Conservation (phyloP, 1,140 invertebrate genomes). For the Calephelis nemesis region DNA sequence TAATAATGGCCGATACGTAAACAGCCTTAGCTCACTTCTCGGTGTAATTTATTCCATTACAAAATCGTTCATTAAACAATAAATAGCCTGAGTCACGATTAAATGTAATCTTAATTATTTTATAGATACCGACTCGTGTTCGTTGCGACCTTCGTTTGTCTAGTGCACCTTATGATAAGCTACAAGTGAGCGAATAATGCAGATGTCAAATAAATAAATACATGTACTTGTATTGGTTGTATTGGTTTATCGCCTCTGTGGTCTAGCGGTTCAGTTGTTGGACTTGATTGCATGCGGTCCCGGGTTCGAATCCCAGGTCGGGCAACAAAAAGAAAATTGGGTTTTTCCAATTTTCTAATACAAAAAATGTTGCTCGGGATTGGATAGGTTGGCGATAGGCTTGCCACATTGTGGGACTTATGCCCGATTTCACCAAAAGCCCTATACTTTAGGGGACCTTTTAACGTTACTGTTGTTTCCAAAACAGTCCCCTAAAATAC, state of each 20-base stretch:
- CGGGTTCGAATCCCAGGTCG: too few species aligned
- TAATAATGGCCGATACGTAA: neutral
- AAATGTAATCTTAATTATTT: constrained; percentile 33
- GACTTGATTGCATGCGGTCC: too few species aligned
- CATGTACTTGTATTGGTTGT: neutral
- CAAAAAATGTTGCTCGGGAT: too few species aligned
- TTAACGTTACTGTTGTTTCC: too few species aligned
- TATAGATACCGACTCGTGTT: constrained; percentile 32
- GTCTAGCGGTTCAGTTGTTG: too few species aligned
- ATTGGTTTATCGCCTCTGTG: neutral
- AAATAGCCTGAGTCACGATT: constrained; percentile 35
- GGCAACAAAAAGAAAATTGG: too few species aligned
- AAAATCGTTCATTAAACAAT: constrained; percentile 32
- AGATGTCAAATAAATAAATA: neutral
- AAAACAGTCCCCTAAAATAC: too few species aligned
- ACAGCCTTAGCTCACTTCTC: neutral
- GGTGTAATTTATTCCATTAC: constrained; percentile 12
- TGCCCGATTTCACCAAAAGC: too few species aligned
- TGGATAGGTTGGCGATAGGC: too few species aligned
- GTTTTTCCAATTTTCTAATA: too few species aligned
- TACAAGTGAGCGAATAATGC: neutral
- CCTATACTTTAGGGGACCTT: too few species aligned
- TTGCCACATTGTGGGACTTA: too few species aligned
- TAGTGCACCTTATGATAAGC: constrained; percentile 18
- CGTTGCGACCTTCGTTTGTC: constrained; percentile 34